Base-by-base conservation (phyloP, 2,113 vertebrate species). In the Charadrius vociferus region DNA sequence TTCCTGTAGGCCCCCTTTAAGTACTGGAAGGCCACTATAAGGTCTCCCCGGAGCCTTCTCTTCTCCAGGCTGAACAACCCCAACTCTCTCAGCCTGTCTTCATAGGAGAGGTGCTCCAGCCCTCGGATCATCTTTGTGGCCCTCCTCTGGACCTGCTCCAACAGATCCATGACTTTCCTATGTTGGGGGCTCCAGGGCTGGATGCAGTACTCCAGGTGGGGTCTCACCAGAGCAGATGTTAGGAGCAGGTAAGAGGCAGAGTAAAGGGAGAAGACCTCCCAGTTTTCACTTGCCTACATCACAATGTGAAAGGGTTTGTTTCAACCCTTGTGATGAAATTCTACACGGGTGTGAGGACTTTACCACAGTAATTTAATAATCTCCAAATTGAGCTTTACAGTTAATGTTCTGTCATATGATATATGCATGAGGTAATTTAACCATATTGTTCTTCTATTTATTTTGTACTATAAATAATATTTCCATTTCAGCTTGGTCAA, bases 401-500 rank as follows among this genome's bases (percentile, higher is more conserved):
- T 74, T 88, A 63, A 37, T 29, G 24, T 65, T 81, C 30, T 82
- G 29, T 36, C 81, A 41, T 30, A 22, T 0, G 1, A 66, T 56
- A 29, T 7, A 37, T 36, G 30, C 12, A 24, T 22, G 14, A 50
- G 14, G 49, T 68, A 71, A 30, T 29, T 59, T 78, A 66, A n/a
- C 17, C 13, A 8, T 65, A 63, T 27, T 77, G 34, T 73, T 59
- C 12, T 62, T 79, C 12, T 62, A 4, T 91, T 91, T 95, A 17
- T 90, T 94, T 96, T 81, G 62, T 37, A 63, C 58, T 95, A 6
- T 88, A 74, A 91, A 92, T 91, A 53, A 81, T 91, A 5, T 94
- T 91, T 97, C 39, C 19, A 79, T 98, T 97, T 78, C 90, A 99
- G 99, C 91, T 99, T 78, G 98, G 94, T 41, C 98, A 98, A 77